Evolutionary conservation across 2,797 vertebrate genomes (phyloP), one percentile per base, ranked within the genome.

Genomic region (Synaphobranchus kaupii): DNA sequence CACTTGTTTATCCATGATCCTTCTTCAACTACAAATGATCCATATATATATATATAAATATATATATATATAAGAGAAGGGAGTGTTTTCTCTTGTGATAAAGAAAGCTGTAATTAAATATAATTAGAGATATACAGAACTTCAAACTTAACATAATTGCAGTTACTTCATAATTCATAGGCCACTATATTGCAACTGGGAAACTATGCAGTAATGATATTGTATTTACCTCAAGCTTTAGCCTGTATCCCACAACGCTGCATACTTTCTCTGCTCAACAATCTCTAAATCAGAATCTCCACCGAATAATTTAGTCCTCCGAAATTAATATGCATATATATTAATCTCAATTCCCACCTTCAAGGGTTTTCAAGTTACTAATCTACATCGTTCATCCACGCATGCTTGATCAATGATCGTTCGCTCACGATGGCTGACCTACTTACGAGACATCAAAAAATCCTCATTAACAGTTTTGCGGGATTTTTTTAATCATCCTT

Each of bases 291-390:
- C 47, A 83, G 81, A 83, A 56, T 83, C 47, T 31, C 50, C 47
- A 83, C 48, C 81, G 9, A 54, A 54, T 83, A n/a, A 83, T 34
- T 3, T 56, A 54, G 48, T 1, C n/a, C 52, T 83, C 52, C 3
- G 3, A 83, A 83, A 83, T 83, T 83, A 52, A 54, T 54, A 83
- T 80, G 81, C 81, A 82, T 25, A 52, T 25, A 82, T 34, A 82
- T 52, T 82, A 22, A 82, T 82, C 73, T 76, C 34, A 76, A 20
- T 76, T 44, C 34, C 73, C 73, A 44, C 44, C 73, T 76, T 76
- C 73, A 44, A 76, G 73, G 73, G 73, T 76, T 83, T 83, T 83
- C 48, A 83, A 83, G 50, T 52, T 1, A 17, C 81, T 83, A 56
- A 80, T 48, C 44, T 25, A 25, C 76, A 12, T 48, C 28, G 20